These are phyloP conservation scores for Chlorops oryzae DNA, from an alignment of 1,140 invertebrate genomes.

Conservation along the genomic window DNA sequence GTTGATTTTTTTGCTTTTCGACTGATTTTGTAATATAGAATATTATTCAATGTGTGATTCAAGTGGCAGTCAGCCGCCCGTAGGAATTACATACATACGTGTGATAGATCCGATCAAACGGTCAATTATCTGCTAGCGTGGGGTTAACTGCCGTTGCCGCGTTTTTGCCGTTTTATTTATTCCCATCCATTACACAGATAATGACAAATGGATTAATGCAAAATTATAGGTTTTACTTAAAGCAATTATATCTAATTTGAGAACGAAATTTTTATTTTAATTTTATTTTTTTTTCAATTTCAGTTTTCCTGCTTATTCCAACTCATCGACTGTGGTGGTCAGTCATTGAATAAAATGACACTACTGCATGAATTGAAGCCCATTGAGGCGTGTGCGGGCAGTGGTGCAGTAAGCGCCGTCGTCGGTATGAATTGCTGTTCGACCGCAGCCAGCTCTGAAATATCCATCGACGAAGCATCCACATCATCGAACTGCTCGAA, in stretches of 20 bases:
- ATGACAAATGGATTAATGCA: neutral
- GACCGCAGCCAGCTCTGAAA: slow-evolving; percentile 29
- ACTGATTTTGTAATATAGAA: too few relatives aligned
- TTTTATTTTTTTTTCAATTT: too few relatives aligned
- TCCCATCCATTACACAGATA: neutral
- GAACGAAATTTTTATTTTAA: neutral
- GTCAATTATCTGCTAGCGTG: neutral
- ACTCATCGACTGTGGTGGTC: too few relatives aligned
- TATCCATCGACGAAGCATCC: slow-evolving; percentile 36
- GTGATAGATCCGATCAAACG: neutral
- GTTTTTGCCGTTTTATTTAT: neutral
- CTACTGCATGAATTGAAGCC: slow-evolving; percentile 43
- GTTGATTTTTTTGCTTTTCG: too few relatives aligned
- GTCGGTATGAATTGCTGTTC: slow-evolving; percentile 37
- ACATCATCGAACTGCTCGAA: slow-evolving; percentile 22
- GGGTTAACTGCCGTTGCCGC: neutral
- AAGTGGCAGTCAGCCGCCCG: too few relatives aligned
- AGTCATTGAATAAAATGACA: slow-evolving; percentile 27
- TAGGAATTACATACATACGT: too few relatives aligned
- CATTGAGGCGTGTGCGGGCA: slow-evolving; percentile 26
- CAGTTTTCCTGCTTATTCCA: too few relatives aligned
- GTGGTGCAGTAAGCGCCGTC: slow-evolving; percentile 17
- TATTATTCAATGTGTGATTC: too few relatives aligned
- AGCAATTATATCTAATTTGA: neutral
- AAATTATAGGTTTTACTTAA: neutral